Base-by-base conservation (phyloP, 2,888 invertebrate species). In the Hirtodrosophila histrioides region DNA sequence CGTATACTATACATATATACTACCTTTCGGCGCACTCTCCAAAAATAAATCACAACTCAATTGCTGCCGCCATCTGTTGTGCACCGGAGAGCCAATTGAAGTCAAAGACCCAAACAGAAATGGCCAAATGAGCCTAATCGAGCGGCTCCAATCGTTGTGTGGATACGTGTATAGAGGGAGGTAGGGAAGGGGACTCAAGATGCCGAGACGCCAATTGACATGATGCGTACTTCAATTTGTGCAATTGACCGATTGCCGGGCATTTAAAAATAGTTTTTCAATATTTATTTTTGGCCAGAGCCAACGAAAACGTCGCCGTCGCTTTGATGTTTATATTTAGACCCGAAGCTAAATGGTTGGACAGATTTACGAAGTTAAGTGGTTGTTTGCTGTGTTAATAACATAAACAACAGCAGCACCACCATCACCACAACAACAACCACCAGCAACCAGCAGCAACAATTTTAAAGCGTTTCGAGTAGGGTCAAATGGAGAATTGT, bases 351-450 rank as follows among this genome's bases (percentile, higher is more conserved):
- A 86, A 82, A 79, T 82, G 77, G 80, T 67, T 64, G 77, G 64
- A 82, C 79, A 75, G 69, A 72, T 75, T 75, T 75, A 68, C 57
- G 44, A 63, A 69, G 78, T 68, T 82, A 82, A 82, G 86, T 82
- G 86, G 66, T 86, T 86, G 75, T 85, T 81, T 85, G 82, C 76
- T 81, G 79, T 85, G 74, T 77, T 85, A 78, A 81, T 81, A 81
- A 74, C 71, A 76, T 66, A 65, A 81, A 74, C 74, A 78, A 54
- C 53, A 74, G 37, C 60, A 60, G 10, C 70, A 60, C 33, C 53
- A 58, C 23, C 17, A 17, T 23, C 36, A 50, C 2, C 37, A 58
- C 66, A 53, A 37, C 17, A 1, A 17, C 17, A 17, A 17, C 17
- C 17, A 17, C 17, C 17, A 17, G n/a, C n/a, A 41, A 12, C 23